A percentile compares a stretch with the other conserved stretches of the same genome.
phyloP scores from a whole-genome alignment of 2,113 vertebrate genomes.

The Vidua chalybeata region DNA sequence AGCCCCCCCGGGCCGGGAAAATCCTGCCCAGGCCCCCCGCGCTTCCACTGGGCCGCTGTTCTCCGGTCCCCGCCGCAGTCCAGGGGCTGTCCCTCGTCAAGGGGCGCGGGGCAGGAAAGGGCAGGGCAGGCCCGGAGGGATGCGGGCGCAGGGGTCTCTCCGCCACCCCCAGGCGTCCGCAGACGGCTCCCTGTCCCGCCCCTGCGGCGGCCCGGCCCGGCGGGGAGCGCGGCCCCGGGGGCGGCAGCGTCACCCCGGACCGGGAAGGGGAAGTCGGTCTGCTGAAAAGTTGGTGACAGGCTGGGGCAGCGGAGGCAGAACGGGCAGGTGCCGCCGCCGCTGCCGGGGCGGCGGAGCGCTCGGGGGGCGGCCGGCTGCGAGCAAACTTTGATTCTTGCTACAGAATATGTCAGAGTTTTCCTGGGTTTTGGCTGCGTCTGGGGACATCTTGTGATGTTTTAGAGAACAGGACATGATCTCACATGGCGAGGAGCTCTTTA shows the following conservation, averaged over 20 bases:
- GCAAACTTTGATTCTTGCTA: slow-evolving; percentile 60
- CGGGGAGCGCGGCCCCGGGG: not conserved
- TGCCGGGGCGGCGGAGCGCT: not conserved
- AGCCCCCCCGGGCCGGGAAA: not conserved
- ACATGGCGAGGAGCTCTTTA: slow-evolving; percentile 93
- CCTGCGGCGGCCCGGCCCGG: not conserved
- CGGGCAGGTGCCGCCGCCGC: not conserved
- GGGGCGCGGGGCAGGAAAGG: not conserved
- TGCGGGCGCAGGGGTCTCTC: not conserved
- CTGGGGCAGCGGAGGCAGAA: not conserved
- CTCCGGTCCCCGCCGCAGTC: not conserved
- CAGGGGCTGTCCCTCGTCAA: no score
- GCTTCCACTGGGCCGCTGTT: not conserved
- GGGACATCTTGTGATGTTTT: slow-evolving; percentile 82
- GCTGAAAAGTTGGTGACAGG: slow-evolving; percentile 37
- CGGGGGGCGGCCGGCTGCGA: not conserved
- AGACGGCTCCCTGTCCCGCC: not conserved
- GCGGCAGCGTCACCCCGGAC: not conserved
- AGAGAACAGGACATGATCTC: slow-evolving; percentile 91
- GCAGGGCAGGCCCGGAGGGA: not conserved
- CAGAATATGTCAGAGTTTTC: slow-evolving; percentile 78
- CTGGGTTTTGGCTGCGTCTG: slow-evolving; percentile 80
- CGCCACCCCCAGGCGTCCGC: not conserved
- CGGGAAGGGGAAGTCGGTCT: slow-evolving; percentile 20
- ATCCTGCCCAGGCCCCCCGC: not conserved